A percentile compares a stretch with the other conserved stretches of the same genome.
These are phyloP conservation scores for Aphidius ervi DNA, from an alignment of 1,140 invertebrate species.

Conservation along the genomic window DNA sequence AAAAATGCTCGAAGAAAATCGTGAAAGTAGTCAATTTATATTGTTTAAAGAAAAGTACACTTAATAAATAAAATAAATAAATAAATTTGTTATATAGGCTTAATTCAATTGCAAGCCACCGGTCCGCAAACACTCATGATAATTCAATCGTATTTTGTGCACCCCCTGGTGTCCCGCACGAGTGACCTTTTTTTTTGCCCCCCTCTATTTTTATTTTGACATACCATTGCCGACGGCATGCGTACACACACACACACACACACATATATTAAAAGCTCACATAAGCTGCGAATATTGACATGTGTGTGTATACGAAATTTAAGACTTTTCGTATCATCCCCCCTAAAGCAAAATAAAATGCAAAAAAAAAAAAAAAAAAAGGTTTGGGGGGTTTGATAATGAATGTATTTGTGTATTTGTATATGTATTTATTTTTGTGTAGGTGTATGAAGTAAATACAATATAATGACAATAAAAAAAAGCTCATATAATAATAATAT, in stretches of 20 bases:
- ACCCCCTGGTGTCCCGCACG: constrained; percentile 25
- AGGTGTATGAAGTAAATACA: constrained; percentile 2
- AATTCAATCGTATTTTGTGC: constrained; percentile 48
- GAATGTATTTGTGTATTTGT: constrained; percentile 4
- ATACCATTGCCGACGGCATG: not conserved
- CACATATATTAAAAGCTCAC: no score
- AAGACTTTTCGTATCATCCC: no score
- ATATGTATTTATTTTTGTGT: constrained; percentile 2
- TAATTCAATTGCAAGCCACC: constrained; percentile 53
- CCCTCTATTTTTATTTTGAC: not conserved
- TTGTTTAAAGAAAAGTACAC: constrained; percentile 11
- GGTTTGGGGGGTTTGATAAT: not conserved
- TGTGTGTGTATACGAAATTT: no score
- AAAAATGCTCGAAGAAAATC: not conserved
- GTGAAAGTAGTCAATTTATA: constrained; percentile 12
- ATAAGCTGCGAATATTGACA: no score
- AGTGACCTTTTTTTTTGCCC: constrained; percentile 17
- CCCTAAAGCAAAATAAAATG: no score
- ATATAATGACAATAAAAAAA: not conserved
- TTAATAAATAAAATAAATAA: constrained; percentile 11
- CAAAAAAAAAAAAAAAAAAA: no score
- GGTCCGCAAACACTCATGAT: constrained; percentile 54
- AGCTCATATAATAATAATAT: constrained; percentile 45
- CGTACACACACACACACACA: not conserved
- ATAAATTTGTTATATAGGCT: constrained; percentile 22